Evolutionary conservation across 2,888 invertebrate species (phyloP).

Genomic region (Parnassius orleans): DNA sequence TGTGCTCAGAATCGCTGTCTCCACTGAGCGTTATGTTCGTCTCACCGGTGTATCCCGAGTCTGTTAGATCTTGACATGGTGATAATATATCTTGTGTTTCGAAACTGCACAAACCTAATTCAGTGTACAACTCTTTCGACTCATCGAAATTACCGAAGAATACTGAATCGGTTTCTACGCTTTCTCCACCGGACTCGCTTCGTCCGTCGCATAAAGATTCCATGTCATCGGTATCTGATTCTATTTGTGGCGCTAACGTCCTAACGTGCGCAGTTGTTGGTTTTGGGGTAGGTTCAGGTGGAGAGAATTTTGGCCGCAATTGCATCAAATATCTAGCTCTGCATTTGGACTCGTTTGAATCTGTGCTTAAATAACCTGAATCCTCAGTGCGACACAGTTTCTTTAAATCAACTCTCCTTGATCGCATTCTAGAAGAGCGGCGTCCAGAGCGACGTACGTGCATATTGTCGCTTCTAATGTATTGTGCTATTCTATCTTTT

Average conservation of each 20-base stretch:
- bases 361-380: conserved; percentile 92
- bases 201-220: conserved; percentile 89
- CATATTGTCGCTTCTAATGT: conserved; percentile 57
- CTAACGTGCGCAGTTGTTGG: conserved; percentile 44
- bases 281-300: conserved; percentile 47
- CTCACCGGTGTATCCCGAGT: conserved; percentile 72
- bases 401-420: conserved; percentile 63
- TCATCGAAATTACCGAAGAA: conserved; percentile 87
- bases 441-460: conserved; percentile 65
- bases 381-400: conserved; percentile 82
- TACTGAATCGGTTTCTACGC: conserved; percentile 92
- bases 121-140: conserved; percentile 65
- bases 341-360: conserved; percentile 84
- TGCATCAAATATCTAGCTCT: conserved; percentile 73
- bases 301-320: conserved; percentile 54
- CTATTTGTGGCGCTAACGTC: conserved; percentile 55
- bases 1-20: conserved; percentile 74
- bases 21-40: conserved; percentile 74
- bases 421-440: conserved; percentile 64
- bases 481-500: conserved; percentile 58
- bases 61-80: conserved; percentile 62
- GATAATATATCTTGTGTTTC: conserved; percentile 48
- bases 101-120: conserved; percentile 56
- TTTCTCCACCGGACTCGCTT: conserved; percentile 93
- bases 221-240: conserved; percentile 86